These are phyloP conservation scores for Crambe crambe DNA, from an alignment of 37 sponge, comb jelly and placozoan species.

Conservation along the genomic window DNA sequence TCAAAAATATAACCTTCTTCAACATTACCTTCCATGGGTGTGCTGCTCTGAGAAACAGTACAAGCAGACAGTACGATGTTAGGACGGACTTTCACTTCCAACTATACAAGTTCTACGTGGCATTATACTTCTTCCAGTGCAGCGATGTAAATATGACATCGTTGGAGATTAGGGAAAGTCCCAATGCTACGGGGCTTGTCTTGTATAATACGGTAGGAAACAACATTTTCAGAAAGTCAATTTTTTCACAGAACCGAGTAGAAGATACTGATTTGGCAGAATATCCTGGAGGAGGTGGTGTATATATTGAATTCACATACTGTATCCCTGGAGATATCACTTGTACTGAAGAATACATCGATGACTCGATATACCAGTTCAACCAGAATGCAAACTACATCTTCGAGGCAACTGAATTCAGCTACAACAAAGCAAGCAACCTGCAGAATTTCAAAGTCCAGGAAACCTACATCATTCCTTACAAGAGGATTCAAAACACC, in stretches of 20 bases:
- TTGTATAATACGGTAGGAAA: slow-evolving; percentile 34
- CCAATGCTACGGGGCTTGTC: slow-evolving; percentile 33
- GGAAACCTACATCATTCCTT: slow-evolving; percentile 8
- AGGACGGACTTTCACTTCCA: no score
- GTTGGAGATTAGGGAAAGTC: slow-evolving; percentile 18
- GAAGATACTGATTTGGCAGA: background rate
- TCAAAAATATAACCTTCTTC: slow-evolving; percentile 1
- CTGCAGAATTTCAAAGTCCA: background rate
- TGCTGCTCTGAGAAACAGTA: slow-evolving; percentile 24
- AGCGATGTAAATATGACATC: background rate
- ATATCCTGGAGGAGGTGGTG: slow-evolving; percentile 51
- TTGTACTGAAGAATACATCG: background rate
- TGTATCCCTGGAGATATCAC: slow-evolving; percentile 30
- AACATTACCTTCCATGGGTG: slow-evolving; percentile 14
- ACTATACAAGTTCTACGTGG: background rate
- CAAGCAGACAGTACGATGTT: background rate
- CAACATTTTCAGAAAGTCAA: background rate
- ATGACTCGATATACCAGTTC: background rate
- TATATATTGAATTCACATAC: slow-evolving; percentile 58
- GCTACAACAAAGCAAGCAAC: background rate
- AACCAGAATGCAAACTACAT: background rate
- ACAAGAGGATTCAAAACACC: slow-evolving; percentile 2
- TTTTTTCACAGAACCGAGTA: slow-evolving; percentile 14
- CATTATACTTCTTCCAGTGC: slow-evolving; percentile 41
- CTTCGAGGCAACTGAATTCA: slow-evolving; percentile 3